Evolutionary conservation across 2,113 vertebrate genomes (phyloP), one percentile per base, ranked within the genome.

Genomic region (Equus przewalskii): DNA sequence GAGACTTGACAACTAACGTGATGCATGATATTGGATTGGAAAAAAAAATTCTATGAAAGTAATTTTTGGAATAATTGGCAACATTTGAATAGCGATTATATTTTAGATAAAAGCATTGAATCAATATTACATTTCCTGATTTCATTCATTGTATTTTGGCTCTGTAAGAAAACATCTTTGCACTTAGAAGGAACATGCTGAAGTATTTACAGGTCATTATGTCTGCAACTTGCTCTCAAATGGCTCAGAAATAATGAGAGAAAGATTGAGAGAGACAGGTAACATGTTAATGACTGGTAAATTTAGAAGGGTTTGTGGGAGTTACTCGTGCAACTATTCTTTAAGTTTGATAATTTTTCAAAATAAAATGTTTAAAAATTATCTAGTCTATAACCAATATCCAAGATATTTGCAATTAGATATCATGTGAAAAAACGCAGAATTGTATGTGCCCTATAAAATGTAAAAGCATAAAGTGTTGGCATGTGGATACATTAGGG

Each of bases 251-350:
- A 62, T 51, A 46, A 56, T 72, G 41, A 73, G 36, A 70, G 41
- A 73, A 49, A 82, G 41, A 91, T 28, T 72, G n/a, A 91, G 88
- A 94, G 54, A 79, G 19, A 41, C 64, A 64, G n/a, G 81, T 73
- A 92, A 36, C 11, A 36, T 72, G 16, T 49, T 79, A 58, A 78
- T 7, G 24, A 69, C 21, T 54, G 81, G 28, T 44, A 21, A 49
- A 46, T 60, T 87, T 87, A 86, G 62, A 93, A 76, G 33, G 14
- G 28, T 79, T 95, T 86, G n/a, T 91, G 44, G n/a, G 64, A 86
- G n/a, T 91, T 79, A 86, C 33, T 85, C 58, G 7, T 62, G 22
- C 46, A 80, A 73, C 15, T 21, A 51, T 80, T 91, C 72, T 54
- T 19, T 85, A 79, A 90, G 26, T 62, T 79, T 70, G 54, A 70